Evolutionary conservation across 2,888 invertebrate genomes (phyloP), one percentile per base, ranked within the genome.

Genomic region (Phaedon cochleariae): DNA sequence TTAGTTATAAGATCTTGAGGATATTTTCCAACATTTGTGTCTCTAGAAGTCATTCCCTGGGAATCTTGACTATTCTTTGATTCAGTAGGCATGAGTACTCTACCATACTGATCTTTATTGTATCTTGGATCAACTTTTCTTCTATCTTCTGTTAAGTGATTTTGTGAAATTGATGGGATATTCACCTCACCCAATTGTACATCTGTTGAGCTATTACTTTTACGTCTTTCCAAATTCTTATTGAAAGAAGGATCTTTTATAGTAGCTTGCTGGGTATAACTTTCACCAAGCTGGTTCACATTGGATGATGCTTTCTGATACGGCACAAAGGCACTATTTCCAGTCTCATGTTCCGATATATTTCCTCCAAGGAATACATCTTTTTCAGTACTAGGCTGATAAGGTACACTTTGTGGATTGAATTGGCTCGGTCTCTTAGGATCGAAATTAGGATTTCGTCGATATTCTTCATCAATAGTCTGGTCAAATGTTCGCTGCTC

Each of bases 361-460:
- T 34, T 59, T 34, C 62, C 59, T 17, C 49, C 37, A 22, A 52
- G 26, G 7, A 58, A 29, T 7, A 18, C n/a, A 29, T 37, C 53
- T 67, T 41, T 61, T 48, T 21, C 45, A 41, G 34, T 29, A 15
- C 7, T 37, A 26, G 7, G 41, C 15, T 26, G 48, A 18, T 65
- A 54, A 18, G 53, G 61, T 12, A 54, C 20, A 41, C 22, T 48
- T 18, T 59, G 55, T 6, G 51, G 62, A 17, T 69, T 52, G 59
- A 73, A 74, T 22, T 74, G 72, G 46, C 74, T 72, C 18, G 75
- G 75, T 34, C 69, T 68, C 31, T 69, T 63, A 10, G 74, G 69
- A 63, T 75, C 68, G 57, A 74, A 75, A 53, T 73, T 73, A 0
- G 73, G 65, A 26, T 70, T 70, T 45, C 72, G 71, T 20, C 69